Conservation (phyloP, 2,888 invertebrate genomes). For the Phyllotreta cruciferae region DNA sequence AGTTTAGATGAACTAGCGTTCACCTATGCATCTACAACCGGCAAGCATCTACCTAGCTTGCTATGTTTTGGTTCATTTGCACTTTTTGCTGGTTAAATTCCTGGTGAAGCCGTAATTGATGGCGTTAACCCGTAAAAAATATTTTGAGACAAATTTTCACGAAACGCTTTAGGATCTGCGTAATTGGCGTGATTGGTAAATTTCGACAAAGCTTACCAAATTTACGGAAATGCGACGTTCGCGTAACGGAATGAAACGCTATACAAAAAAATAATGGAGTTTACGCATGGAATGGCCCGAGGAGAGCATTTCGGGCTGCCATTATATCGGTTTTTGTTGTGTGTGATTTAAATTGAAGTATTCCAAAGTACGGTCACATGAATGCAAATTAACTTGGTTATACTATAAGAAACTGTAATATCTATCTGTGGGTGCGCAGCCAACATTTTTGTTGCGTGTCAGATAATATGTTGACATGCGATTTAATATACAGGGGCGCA, state of each 20-base stretch:
- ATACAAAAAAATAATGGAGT: slow-evolving; percentile 16
- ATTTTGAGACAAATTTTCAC: no score
- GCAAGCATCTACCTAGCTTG: no score
- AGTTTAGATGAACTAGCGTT: no score
- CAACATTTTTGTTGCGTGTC: slow-evolving; percentile 39
- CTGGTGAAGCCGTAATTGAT: background rate
- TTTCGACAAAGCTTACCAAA: slow-evolving; percentile 4
- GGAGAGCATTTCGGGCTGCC: slow-evolving; percentile 33
- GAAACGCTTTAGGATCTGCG: no score
- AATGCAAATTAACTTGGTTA: slow-evolving; percentile 42
- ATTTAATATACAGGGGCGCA: slow-evolving; percentile 22
- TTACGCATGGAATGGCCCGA: slow-evolving; percentile 38
- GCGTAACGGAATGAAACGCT: slow-evolving; percentile 5
- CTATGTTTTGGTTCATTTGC: background rate
- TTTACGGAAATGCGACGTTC: slow-evolving; percentile 7
- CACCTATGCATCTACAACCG: no score
- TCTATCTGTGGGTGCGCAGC: slow-evolving; percentile 48
- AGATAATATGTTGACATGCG: slow-evolving; percentile 28
- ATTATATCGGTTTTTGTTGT: slow-evolving; percentile 33
- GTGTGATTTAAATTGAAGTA: slow-evolving; percentile 25
- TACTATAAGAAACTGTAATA: slow-evolving; percentile 47
- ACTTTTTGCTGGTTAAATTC: background rate
- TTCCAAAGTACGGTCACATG: slow-evolving; percentile 43
- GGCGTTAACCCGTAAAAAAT: no score
- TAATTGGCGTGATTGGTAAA: slow-evolving; percentile 45